Conservation (phyloP, 2,888 invertebrate genomes). For the Leistus spinibarbis region DNA sequence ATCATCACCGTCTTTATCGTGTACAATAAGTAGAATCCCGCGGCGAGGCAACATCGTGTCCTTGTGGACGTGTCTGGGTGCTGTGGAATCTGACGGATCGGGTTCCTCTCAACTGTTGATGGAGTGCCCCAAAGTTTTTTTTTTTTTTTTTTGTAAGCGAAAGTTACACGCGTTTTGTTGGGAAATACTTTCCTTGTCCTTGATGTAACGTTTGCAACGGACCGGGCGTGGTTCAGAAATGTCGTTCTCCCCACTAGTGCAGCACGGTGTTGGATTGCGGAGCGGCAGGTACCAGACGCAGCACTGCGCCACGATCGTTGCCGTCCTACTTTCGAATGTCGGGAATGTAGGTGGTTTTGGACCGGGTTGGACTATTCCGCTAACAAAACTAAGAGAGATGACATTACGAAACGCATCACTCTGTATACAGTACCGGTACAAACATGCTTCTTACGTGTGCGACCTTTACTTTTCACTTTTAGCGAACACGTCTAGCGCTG, state of each 20-base stretch:
- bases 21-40: background rate
- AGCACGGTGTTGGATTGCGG: background rate
- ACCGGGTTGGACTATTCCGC: conserved; percentile 16
- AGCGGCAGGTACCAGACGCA: conserved; percentile 42
- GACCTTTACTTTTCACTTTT: conserved; percentile 47
- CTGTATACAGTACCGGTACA: background rate
- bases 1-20: background rate
- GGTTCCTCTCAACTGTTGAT: conserved; percentile 7
- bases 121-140: conserved; percentile 41
- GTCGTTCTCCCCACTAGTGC: conserved; percentile 8
- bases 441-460: conserved; percentile 4
- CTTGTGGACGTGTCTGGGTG: background rate
- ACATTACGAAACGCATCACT: conserved; percentile 11
- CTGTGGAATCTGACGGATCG: background rate
- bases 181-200: conserved; percentile 55
- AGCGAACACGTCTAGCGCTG: background rate
- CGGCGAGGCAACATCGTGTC: background rate
- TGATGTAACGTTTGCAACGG: conserved; percentile 44
- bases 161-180: conserved; percentile 47
- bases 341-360: conserved; percentile 42
- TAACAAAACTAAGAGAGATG: conserved; percentile 32
- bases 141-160: conserved; percentile 45
- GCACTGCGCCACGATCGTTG: conserved; percentile 43
- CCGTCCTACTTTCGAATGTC: conserved; percentile 49
- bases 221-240: conserved; percentile 17